phyloP scores from a whole-genome alignment of 2,797 vertebrate species.

The Gymnothorax javanicus region DNA sequence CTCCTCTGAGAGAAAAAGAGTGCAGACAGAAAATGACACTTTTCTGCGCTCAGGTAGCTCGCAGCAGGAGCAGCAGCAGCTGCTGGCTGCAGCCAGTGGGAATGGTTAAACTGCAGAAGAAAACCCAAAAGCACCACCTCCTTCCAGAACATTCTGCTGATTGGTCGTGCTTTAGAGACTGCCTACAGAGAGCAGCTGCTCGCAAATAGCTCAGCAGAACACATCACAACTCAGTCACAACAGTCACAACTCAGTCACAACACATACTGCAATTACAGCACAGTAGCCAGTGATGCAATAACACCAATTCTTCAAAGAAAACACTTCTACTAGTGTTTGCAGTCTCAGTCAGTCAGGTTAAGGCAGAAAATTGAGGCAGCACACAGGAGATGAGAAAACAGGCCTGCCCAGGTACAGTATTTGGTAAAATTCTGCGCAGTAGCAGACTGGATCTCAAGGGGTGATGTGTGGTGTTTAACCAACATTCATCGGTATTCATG shows the following conservation, averaged over 20 bases:
- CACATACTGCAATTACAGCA: slow-evolving; percentile 3
- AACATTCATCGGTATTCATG: not conserved
- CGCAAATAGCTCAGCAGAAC: not conserved
- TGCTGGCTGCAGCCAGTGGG: not conserved
- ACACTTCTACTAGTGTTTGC: not conserved
- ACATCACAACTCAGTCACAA: not conserved
- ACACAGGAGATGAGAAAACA: not conserved
- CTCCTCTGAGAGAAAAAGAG: not conserved
- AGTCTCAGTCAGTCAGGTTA: not conserved
- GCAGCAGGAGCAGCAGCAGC: not conserved
- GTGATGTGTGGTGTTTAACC: not conserved
- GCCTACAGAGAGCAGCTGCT: not conserved
- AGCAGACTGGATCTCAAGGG: too few species aligned
- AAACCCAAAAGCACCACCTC: not conserved
- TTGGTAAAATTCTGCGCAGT: not conserved
- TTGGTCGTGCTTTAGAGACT: not conserved
- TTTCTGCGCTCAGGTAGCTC: not conserved
- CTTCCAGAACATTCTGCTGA: not conserved
- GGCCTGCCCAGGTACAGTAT: not conserved
- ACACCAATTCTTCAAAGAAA: not conserved
- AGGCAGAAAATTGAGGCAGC: not conserved
- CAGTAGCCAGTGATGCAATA: not conserved
- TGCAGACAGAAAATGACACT: not conserved
- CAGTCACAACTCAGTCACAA: not conserved
- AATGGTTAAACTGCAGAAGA: not conserved